Evolutionary conservation across 2,888 invertebrate species (phyloP).

Genomic region (Drosophila neonasuta): DNA sequence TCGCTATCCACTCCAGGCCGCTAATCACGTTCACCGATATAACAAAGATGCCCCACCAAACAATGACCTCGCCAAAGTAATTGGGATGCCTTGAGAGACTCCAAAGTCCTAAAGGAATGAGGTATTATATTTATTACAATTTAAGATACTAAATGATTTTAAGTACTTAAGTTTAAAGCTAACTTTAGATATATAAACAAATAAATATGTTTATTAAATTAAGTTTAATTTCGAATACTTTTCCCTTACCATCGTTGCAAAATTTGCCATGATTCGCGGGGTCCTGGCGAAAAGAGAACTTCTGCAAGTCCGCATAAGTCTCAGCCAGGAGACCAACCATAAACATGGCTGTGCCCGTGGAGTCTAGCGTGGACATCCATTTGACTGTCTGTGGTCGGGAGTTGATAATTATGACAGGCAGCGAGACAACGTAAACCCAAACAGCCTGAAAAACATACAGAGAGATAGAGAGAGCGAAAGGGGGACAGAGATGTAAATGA

Average conservation of each 20-base stretch:
- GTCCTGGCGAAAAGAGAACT: slow-evolving; percentile 94
- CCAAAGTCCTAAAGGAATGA: slow-evolving; percentile 86
- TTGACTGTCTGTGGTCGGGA: slow-evolving; percentile 89
- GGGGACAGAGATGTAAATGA: background rate
- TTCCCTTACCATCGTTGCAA: slow-evolving; percentile 91
- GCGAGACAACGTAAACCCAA: slow-evolving; percentile 95
- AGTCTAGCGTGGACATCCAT: slow-evolving; percentile 93
- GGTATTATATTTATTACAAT: too few relatives aligned
- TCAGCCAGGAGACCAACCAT: slow-evolving; percentile 93
- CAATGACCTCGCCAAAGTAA: slow-evolving; percentile 95
- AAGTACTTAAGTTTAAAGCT: too few relatives aligned
- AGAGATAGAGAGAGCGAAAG: background rate
- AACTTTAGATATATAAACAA: too few relatives aligned
- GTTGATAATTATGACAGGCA: slow-evolving; percentile 95
- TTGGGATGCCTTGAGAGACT: slow-evolving; percentile 95
- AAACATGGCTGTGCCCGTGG: slow-evolving; percentile 92
- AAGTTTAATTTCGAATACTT: background rate
- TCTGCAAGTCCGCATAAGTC: slow-evolving; percentile 95
- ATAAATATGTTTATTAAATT: background rate
- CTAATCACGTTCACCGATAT: slow-evolving; percentile 93
- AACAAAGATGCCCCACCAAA: slow-evolving; percentile 97
- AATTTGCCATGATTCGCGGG: slow-evolving; percentile 94
- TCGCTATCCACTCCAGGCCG: slow-evolving; percentile 92
- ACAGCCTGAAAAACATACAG: slow-evolving; percentile 85
- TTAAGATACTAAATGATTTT: too few relatives aligned